A percentile compares a stretch with the other conserved stretches of the same genome.
These are phyloP conservation scores for Ctenoplectra terminalis DNA, from an alignment of 1,140 invertebrate species.

Conservation along the genomic window DNA sequence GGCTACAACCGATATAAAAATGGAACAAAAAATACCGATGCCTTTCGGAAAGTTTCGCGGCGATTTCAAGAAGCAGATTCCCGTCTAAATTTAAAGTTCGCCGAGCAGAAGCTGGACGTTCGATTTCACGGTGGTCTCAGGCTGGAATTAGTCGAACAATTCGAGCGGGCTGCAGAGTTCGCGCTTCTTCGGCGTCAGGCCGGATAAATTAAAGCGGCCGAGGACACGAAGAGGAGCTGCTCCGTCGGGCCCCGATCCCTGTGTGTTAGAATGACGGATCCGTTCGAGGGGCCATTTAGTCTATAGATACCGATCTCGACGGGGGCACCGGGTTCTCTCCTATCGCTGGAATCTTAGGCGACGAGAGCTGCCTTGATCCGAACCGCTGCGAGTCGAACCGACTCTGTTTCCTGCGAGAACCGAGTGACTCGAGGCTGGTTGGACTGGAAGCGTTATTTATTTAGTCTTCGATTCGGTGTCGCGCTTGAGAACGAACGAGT, in stretches of 20 bases:
- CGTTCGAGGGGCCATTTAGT: constrained; percentile 75
- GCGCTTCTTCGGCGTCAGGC: constrained; percentile 63
- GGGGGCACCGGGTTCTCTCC: constrained; percentile 64
- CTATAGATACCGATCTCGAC: constrained; percentile 80
- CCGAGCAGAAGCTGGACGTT: constrained; percentile 8
- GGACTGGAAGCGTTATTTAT: neutral
- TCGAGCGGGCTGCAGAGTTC: constrained; percentile 36
- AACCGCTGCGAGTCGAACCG: constrained; percentile 9
- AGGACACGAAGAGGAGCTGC: constrained; percentile 53
- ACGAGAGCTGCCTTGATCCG: constrained; percentile 46
- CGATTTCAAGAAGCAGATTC: neutral
- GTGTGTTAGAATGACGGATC: constrained; percentile 81
- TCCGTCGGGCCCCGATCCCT: constrained; percentile 53
- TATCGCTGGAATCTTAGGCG: constrained; percentile 68
- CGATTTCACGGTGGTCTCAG: constrained; percentile 56
- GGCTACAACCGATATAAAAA: neutral
- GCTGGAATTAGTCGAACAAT: constrained; percentile 52
- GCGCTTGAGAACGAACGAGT: neutral
- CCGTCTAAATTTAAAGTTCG: constrained; percentile 23
- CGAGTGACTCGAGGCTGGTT: neutral
- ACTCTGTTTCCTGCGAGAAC: constrained; percentile 4
- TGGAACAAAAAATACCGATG: neutral
- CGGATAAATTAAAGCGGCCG: constrained; percentile 78
- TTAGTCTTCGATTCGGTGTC: neutral
- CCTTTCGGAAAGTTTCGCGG: neutral